These are phyloP conservation scores for Ptychadena robeensis DNA, from an alignment of 2,797 vertebrate genomes.

Conservation along the genomic window DNA sequence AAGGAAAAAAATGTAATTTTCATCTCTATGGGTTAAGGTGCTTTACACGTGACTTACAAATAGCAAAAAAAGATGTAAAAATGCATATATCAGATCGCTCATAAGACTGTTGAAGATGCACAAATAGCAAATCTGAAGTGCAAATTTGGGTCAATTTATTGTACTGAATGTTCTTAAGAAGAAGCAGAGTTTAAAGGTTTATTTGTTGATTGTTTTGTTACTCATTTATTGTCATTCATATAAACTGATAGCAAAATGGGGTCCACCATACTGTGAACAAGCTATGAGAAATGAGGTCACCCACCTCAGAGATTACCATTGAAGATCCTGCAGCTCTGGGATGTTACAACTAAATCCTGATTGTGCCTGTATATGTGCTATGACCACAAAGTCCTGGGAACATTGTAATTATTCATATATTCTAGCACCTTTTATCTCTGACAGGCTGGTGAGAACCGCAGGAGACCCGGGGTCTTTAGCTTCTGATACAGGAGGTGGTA, in stretches of 20 bases:
- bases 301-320: background rate
- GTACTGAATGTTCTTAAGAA: too few species aligned
- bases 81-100: too few species aligned
- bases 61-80: too few species aligned
- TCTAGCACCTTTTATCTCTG: background rate
- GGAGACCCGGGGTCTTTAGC: background rate
- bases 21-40: too few species aligned
- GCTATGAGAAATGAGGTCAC: background rate
- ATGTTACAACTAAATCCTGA: background rate
- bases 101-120: too few species aligned
- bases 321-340: background rate
- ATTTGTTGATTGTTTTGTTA: background rate
- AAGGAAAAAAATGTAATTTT: too few species aligned
- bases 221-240: background rate
- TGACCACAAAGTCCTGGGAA: background rate
- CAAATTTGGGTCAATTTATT: too few species aligned
- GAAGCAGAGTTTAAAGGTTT: too few species aligned
- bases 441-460: background rate
- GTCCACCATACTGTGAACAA: background rate
- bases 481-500: background rate
- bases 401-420: background rate
- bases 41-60: too few species aligned
- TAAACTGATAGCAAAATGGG: background rate
- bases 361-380: background rate
- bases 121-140: too few species aligned